Conservation (phyloP, 2,888 invertebrate species). For the Hirtodrosophila trivittata region DNA sequence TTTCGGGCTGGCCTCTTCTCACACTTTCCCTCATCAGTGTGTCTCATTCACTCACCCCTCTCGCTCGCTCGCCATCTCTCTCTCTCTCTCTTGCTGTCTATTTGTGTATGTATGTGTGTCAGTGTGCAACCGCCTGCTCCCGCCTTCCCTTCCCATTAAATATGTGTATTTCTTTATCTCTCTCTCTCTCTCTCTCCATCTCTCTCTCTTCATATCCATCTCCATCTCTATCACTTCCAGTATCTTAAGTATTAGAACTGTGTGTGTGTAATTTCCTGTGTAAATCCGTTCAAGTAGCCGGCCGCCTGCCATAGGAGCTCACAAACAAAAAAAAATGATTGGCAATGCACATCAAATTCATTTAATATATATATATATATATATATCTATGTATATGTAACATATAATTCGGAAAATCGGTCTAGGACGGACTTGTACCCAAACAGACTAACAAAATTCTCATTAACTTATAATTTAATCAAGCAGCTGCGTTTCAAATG, state of each 20-base stretch:
- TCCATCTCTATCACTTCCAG: conserved; percentile 1
- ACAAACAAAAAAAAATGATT: conserved; percentile 34
- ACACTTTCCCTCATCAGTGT: not conserved
- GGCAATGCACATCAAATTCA: conserved; percentile 41
- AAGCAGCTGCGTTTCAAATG: conserved; percentile 13
- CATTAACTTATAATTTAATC: conserved; percentile 11
- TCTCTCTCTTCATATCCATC: not conserved
- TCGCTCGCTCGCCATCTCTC: no score
- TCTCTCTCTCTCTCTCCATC: not conserved
- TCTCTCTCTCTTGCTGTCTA: not conserved
- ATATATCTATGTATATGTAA: no score
- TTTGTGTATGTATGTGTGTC: conserved; percentile 5
- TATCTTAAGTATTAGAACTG: conserved; percentile 10
- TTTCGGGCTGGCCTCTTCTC: not conserved
- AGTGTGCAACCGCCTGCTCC: no score
- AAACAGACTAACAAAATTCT: conserved; percentile 26
- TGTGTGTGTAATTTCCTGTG: conserved; percentile 21
- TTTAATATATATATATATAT: no score
- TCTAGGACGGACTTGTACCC: conserved; percentile 14
- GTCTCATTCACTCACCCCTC: not conserved
- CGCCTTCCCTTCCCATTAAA: no score
- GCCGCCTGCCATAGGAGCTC: conserved; percentile 48
- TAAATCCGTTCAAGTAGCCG: conserved; percentile 46
- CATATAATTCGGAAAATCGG: conserved; percentile 6
- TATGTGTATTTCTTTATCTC: not conserved